Base-by-base conservation (phyloP, 2,888 invertebrate species). In the Quadroppia sp. region DNA sequence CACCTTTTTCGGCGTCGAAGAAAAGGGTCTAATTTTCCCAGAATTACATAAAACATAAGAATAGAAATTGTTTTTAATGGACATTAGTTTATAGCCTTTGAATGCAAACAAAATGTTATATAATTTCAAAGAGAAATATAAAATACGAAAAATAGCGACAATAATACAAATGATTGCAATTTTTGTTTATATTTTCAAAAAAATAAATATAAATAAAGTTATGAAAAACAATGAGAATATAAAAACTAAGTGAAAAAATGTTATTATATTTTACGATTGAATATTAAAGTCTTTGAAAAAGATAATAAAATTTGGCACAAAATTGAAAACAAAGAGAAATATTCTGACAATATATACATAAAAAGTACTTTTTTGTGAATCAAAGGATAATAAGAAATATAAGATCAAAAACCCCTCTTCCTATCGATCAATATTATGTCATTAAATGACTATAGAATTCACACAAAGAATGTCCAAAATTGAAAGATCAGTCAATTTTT, bases 201-300 rank as follows among this genome's bases (percentile, higher is more conserved):
- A 50, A 50, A 50, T 20, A 50, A 50, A n/a, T n/a, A n/a, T n/a
- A 17, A 50, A 50, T 50, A 20, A n/a, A n/a, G n/a, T n/a, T n/a
- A n/a, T n/a, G n/a, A n/a, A n/a, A n/a, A n/a, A n/a, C n/a, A n/a
- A n/a, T n/a, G n/a, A n/a, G n/a, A n/a, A n/a, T n/a, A n/a, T n/a
- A n/a, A n/a, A n/a, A n/a, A n/a, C n/a, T n/a, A n/a, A n/a, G n/a
- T n/a, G n/a, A 13, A 56, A 25, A 56, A 56, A 56, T 13, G 23
- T 11, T 56, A 56, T 28, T 59, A 59, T 15, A 59, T 59, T 30
- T 30, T 30, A 59, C 28, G 28, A 30, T 28, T 30, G 59, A 59
- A 59, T 59, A 59, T 25, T 15, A 59, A 59, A 50, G 6, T n/a
- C n/a, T n/a, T n/a, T n/a, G n/a, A n/a, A n/a, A n/a, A n/a, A n/a